A percentile compares a stretch with the other conserved stretches of the same genome.
Conservation (phyloP, 2,888 invertebrate genomes). For the Strigamia maritima region DNA sequence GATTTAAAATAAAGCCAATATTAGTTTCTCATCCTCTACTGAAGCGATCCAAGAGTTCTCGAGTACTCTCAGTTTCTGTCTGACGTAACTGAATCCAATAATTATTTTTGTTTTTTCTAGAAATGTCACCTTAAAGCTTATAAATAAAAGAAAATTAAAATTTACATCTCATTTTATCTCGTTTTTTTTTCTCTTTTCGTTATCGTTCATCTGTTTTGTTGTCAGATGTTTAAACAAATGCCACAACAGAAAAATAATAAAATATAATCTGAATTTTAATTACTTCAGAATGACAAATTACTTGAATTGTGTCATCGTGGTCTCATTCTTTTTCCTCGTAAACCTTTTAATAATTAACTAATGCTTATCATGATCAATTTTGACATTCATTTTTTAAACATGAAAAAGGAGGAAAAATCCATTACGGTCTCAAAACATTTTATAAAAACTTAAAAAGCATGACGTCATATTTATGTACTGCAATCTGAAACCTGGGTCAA, state of each 20-base stretch:
- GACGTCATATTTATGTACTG: background rate
- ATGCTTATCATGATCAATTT: background rate
- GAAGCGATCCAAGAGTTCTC: background rate
- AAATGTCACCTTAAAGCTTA: background rate
- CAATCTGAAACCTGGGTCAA: too few relatives aligned
- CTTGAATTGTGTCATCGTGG: background rate
- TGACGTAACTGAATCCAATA: background rate
- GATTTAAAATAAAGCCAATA: too few relatives aligned
- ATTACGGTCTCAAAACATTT: too few relatives aligned
- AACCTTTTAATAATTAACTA: background rate
- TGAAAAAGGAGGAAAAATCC: too few relatives aligned
- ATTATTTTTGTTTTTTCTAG: background rate
- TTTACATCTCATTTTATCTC: too few relatives aligned
- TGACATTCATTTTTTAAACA: background rate
- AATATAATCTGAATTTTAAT: background rate
- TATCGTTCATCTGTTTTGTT: background rate
- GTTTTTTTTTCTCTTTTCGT: background rate
- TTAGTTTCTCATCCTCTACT: background rate
- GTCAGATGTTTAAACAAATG: background rate
- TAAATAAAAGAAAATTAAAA: background rate
- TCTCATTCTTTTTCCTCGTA: background rate
- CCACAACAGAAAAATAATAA: background rate
- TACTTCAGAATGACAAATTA: background rate
- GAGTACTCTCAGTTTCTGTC: background rate
- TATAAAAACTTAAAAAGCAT: too few relatives aligned